Evolutionary conservation across 2,113 vertebrate species (phyloP).

Genomic region (Amphilophus citrinellus): DNA sequence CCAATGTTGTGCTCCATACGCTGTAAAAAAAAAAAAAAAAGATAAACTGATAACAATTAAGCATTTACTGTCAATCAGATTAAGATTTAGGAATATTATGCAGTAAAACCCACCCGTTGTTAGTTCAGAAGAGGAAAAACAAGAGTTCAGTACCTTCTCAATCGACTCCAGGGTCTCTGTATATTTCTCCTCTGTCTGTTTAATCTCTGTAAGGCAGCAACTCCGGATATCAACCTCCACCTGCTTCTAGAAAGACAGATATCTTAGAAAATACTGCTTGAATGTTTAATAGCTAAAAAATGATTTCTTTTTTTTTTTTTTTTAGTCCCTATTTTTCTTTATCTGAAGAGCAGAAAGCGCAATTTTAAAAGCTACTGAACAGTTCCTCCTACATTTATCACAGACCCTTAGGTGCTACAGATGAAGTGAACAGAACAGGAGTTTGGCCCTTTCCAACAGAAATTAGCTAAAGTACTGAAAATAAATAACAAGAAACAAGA

Average conservation of each 20-base stretch:
- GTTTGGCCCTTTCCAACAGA: too few species aligned
- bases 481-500: too few species aligned
- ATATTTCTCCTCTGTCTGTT: slow-evolving; percentile 96
- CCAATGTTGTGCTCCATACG: neutral
- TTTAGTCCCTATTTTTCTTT: neutral
- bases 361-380: neutral
- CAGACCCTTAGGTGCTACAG: neutral
- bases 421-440: neutral
- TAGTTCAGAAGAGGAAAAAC: neutral
- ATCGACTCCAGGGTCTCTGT: slow-evolving; percentile 95
- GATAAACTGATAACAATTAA: neutral
- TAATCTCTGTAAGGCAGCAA: slow-evolving; percentile 93
- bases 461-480: too few species aligned
- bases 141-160: slow-evolving; percentile 83
- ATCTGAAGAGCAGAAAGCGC: neutral
- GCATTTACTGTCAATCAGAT: neutral
- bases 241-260: slow-evolving; percentile 66
- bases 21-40: neutral
- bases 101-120: neutral
- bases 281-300: neutral
- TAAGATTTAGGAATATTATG: neutral
- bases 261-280: neutral
- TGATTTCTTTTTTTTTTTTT: accelerated
- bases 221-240: slow-evolving; percentile 89
- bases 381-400: too few species aligned